Base-by-base conservation (phyloP, 2,113 vertebrate species). In the Crocuta crocuta region DNA sequence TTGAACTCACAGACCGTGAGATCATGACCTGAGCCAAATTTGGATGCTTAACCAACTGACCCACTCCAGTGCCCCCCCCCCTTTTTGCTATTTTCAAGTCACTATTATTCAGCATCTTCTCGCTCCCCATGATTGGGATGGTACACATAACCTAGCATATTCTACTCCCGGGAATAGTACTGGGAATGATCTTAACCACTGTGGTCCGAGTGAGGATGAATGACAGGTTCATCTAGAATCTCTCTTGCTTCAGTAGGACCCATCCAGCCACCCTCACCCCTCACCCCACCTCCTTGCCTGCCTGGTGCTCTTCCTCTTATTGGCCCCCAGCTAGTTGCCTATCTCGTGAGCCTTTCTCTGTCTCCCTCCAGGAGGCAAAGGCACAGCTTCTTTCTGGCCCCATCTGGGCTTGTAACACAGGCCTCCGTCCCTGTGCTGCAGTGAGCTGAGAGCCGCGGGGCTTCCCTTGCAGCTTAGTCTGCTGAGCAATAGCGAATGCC, bases 111-210 rank as follows among this genome's bases (percentile, higher is more conserved):
- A 17, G 10, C 58, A 28, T 48, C 48, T 66, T 13, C 24, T 16
- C 24, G 23, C 2, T 16, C 24, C 33, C 2, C 39, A 0, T 4
- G n/a, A 7, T 1, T 13, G 10, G 5, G 10, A 39, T 58, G 55
- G 16, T 33, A 5, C 45, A 39, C 5, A 21, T 6, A 33, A 4
- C 58, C 10, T 23, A 10, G 33, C 58, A 15, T 3, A 1, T 55
- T 21, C 0, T 68, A 19, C n/a, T 68, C 16, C 39, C 33, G 50
- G 83, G 82, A 24, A 66, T 7, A 21, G 58, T 58, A 5, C 19
- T 55, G 66, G 66, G 24, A 65, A 15, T 1, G 31, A 4, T 28
- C n/a, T 35, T n/a, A 23, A 45, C 66, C 12, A 4, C 48, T 39
- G 1, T 35, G 68, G 19, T 50, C 43, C 24, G 73, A 24, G 23